A percentile compares a stretch with the other conserved stretches of the same genome.
Conservation (phyloP, 2,113 vertebrate genomes). For the Lutjanus erythropterus region DNA sequence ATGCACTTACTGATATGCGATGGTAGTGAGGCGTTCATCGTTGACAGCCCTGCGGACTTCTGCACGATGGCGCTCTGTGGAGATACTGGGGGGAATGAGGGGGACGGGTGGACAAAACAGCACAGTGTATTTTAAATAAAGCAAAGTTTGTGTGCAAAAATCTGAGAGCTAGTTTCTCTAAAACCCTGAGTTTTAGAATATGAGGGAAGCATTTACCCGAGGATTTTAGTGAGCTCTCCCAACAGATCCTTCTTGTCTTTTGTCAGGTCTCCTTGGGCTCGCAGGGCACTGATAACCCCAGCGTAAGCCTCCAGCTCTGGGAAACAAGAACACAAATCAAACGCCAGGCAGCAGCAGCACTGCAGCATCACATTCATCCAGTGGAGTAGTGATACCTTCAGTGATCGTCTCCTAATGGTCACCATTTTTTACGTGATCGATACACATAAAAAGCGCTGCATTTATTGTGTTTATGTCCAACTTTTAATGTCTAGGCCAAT, state of each 20-base stretch:
- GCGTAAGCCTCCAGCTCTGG: conserved; percentile 98
- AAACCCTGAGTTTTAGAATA: rapidly evolving
- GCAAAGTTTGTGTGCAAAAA: background rate
- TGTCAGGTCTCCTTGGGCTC: conserved; percentile 97
- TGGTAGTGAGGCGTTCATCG: conserved; percentile 97
- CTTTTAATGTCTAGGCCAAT: background rate
- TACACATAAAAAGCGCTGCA: background rate
- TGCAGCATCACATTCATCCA: background rate
- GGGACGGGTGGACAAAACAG: background rate
- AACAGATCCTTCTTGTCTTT: conserved; percentile 99
- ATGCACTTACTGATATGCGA: conserved; percentile 95
- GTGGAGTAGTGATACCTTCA: no score
- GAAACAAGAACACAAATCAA: conserved; percentile 40
- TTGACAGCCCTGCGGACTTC: conserved; percentile 98
- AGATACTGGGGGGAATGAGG: conserved; percentile 88
- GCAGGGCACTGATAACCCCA: conserved; percentile 97
- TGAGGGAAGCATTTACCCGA: conserved; percentile 85
- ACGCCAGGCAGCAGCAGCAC: background rate
- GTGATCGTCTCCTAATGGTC: background rate
- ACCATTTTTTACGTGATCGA: background rate
- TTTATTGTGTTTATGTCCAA: background rate
- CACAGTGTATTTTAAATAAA: conserved; percentile 13
- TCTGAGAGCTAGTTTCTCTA: rapidly evolving
- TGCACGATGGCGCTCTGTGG: conserved; percentile 96
- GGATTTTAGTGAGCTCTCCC: conserved; percentile 97